Percentiles rank a stretch among this genome's conserved stretches.
phyloP scores from a whole-genome alignment of 2,113 vertebrate species.

The Himantopus leucocephalus region DNA sequence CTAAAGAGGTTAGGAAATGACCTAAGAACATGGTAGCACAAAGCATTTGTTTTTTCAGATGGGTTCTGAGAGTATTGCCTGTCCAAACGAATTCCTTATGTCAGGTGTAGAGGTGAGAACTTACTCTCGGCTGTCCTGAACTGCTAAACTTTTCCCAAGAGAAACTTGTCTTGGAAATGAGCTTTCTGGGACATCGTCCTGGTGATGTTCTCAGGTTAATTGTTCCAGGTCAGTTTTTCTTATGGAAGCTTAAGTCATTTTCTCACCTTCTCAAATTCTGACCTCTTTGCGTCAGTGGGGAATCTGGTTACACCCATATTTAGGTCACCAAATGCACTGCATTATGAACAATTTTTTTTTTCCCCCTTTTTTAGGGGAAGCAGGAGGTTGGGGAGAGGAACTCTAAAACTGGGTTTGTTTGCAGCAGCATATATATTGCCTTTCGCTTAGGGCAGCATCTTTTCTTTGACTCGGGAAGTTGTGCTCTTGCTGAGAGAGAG shows the following conservation, averaged over 20 bases:
- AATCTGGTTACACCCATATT: constrained; percentile 29
- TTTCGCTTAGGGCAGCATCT: neutral
- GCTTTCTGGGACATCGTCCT: neutral
- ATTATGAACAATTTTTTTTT: neutral
- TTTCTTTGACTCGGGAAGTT: neutral
- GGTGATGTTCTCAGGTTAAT: constrained; percentile 16
- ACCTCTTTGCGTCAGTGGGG: constrained; percentile 18
- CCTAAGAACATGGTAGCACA: neutral
- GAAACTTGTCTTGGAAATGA: neutral
- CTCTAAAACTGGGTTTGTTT: constrained; percentile 2
- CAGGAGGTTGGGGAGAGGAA: neutral
- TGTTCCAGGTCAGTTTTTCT: constrained; percentile 38
- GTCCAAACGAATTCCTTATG: neutral
- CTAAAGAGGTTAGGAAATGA: neutral
- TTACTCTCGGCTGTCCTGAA: neutral
- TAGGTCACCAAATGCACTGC: constrained; percentile 16
- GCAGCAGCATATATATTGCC: neutral
- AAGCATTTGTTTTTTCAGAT: neutral
- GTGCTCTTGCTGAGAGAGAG: neutral
- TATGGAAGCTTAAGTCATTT: constrained; percentile 41
- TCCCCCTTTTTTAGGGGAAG: neutral
- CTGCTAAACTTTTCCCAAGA: constrained; percentile 1
- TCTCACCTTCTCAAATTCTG: constrained; percentile 21
- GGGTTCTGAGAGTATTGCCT: neutral
- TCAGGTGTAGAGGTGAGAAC: neutral